Evolutionary conservation across 2,797 vertebrate species (phyloP).

Genomic region (Hoplostethus atlanticus): DNA sequence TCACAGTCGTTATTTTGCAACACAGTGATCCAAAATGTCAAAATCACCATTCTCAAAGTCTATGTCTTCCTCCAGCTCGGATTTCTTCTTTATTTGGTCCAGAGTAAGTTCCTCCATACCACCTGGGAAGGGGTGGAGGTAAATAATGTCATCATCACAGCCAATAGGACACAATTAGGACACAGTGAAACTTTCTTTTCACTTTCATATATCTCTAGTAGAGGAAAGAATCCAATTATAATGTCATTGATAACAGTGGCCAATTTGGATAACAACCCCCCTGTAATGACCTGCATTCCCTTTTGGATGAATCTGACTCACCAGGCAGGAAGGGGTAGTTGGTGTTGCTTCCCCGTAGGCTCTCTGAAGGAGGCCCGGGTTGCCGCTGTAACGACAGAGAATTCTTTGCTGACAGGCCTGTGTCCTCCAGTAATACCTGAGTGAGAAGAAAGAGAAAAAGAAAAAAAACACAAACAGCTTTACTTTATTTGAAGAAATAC

Average conservation of each 20-base stretch:
- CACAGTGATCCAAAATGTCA: not conserved
- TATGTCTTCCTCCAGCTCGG: constrained; percentile 88
- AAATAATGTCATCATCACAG: constrained; percentile 14
- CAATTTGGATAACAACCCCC: not conserved
- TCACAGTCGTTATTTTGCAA: not conserved
- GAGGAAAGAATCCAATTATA: not conserved
- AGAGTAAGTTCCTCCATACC: constrained; percentile 93
- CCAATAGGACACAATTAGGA: not conserved
- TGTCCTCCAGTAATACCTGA: constrained; percentile 87
- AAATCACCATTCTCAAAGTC: constrained; percentile 90
- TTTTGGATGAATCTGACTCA: constrained; percentile 50
- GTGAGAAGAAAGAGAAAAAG: not conserved
- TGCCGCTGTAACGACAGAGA: constrained; percentile 92
- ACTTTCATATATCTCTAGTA: not conserved
- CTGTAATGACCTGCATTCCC: not conserved
- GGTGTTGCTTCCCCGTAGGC: constrained; percentile 91
- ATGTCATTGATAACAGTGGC: not conserved
- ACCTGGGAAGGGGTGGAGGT: constrained; percentile 69
- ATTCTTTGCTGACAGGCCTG: constrained; percentile 89
- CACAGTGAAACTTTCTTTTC: not conserved
- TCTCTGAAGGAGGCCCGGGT: constrained; percentile 89
- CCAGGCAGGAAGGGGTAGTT: constrained; percentile 94
- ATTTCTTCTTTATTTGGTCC: constrained; percentile 87
- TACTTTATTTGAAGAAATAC: not conserved
- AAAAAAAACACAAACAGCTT: not conserved